A percentile compares a stretch with the other conserved stretches of the same genome.
Conservation (phyloP, 2,113 vertebrate genomes). For the Proteles cristata region DNA sequence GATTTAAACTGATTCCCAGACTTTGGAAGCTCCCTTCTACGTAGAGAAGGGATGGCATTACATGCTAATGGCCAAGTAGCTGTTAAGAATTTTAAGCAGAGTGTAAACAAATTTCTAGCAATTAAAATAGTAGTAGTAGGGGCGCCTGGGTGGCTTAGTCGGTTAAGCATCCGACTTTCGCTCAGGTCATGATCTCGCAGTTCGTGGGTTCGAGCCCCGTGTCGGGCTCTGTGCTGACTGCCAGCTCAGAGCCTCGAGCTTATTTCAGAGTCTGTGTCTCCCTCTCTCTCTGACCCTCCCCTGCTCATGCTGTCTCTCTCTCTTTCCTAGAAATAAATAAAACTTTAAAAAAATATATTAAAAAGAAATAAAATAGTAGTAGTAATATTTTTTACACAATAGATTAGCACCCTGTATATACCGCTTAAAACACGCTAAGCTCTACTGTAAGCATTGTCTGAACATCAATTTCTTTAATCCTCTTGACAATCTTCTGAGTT, state of each 20-base stretch:
- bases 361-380: not conserved
- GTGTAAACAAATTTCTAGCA: not conserved
- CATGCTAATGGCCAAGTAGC: not conserved
- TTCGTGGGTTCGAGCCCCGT: too few species aligned
- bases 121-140: not conserved
- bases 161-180: too few species aligned
- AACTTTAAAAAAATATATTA: too few species aligned
- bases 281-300: too few species aligned
- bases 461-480: not conserved
- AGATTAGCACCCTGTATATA: not conserved
- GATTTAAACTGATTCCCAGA: not conserved
- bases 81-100: not conserved
- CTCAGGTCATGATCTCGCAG: too few species aligned
- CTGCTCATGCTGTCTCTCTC: too few species aligned
- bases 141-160: too few species aligned
- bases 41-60: not conserved
- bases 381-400: not conserved
- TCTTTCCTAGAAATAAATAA: too few species aligned
- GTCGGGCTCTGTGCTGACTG: too few species aligned
- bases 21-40: not conserved
- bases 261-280: too few species aligned
- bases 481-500: not conserved
- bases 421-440: not conserved
- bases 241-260: too few species aligned
- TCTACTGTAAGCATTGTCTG: not conserved